Base-by-base conservation (phyloP, 2,888 invertebrate genomes). In the Agrochola macilenta region DNA sequence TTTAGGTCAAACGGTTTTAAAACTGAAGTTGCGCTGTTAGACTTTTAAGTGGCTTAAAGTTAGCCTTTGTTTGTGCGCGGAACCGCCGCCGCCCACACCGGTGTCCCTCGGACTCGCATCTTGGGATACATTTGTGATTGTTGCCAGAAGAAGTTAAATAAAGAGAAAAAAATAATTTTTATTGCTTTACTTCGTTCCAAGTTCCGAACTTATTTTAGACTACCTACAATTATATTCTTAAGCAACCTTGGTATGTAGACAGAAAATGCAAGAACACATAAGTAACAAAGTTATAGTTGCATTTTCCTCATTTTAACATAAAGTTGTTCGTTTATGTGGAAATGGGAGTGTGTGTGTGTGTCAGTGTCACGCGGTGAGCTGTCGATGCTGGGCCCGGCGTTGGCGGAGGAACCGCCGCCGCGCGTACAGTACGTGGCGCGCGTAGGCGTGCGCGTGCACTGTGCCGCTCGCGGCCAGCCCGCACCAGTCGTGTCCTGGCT, bases 31-130 rank as follows among this genome's bases (percentile, higher is more conserved):
- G 87, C 85, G 87, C 88, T 79, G 88, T 90, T 89, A 89, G 87
- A 93, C 89, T 92, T 93, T 91, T 92, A 93, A 94, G 92, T 92
- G 91, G 91, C 90, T 91, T 90, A 86, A 93, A 92, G 90, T 92
- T 91, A 88, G 83, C 87, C 85, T 87, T 89, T 90, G 89, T 90
- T 91, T 89, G 89, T 80, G 81, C 81, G 30, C 81, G n/a, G 60
- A 85, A 82, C 82, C 76, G 70, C 77, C 9, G 23, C 9, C 23
- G 54, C 77, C 54, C 23, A 3, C 23, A 23, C 79, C 35, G 35
- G 73, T 79, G 76, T 80, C 79, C 74, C 54, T 54, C 23, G 43
- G 54, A 64, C 69, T 75, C 78, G 85, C 79, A 49, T 81, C 83
- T 78, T 70, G 85, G 84, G 78, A 86, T 75, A 83, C 79, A 78